Base-by-base conservation (phyloP, 2,113 vertebrate genomes). In the Sylvia atricapilla region DNA sequence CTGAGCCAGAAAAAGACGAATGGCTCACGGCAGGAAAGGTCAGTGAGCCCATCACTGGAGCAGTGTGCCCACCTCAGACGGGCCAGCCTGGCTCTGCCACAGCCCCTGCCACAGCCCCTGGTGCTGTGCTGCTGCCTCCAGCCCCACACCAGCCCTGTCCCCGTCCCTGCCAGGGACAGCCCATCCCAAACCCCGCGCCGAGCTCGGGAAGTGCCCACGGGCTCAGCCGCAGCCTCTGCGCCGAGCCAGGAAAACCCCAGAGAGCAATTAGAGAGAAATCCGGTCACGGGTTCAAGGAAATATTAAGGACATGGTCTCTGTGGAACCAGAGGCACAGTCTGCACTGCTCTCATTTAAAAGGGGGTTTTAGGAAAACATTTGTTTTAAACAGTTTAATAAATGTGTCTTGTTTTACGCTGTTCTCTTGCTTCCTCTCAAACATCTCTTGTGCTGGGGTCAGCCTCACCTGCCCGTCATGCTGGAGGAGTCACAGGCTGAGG, bases 11-110 rank as follows among this genome's bases (percentile, higher is more conserved):
- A 53, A 35, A 52, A 70, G 76, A 91, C 43, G 31, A 84, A 89
- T 0, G 49, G 87, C 79, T 85, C 13, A 77, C 60, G 75, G 77
- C 60, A 22, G 0, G 17, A 59, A 63, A 77, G 64, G 72, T 46
- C 31, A 55, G 52, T 0, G 1, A n/a, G 62, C 16, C 39, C 1
- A 2, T 5, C 2, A 1, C 72, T 4, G 9, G 64, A 35, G 73
- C 12, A 1, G 2, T 0, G 2, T 3, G 4, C n/a, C 21, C 2
- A 0, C 15, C 35, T 9, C 3, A 1, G 25, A 1, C 0, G 1
- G 72, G 6, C 55, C 79, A 52, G 81, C 83, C 72, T 4, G 4
- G 49, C 72, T 18, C 21, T 52, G 77, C 49, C n/a, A 64, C 3
- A 30, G 18, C 3, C 37, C 21, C 37, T 37, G 52, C 70, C 44